phyloP scores from a whole-genome alignment of 2,888 invertebrate genomes.

The Notocelia uddmanniana region DNA sequence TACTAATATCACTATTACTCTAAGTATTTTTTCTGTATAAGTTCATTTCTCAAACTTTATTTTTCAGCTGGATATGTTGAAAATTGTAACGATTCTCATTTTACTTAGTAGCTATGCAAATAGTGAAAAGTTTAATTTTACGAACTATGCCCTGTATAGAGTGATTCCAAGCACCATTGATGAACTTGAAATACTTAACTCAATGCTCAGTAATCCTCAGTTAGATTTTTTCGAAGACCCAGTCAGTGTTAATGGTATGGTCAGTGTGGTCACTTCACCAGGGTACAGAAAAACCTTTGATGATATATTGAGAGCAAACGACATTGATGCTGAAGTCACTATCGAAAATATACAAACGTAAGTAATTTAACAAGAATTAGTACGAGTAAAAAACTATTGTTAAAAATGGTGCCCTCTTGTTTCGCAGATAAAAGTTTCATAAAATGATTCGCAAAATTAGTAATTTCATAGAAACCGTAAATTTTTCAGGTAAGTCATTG shows the following conservation, averaged over 20 bases:
- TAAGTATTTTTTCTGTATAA: no score
- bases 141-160: conserved; percentile 72
- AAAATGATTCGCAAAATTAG: no score
- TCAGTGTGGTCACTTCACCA: conserved; percentile 66
- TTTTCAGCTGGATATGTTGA: conserved; percentile 20
- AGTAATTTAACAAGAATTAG: neutral
- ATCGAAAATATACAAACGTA: conserved; percentile 56
- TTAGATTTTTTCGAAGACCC: conserved; percentile 47
- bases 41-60: neutral
- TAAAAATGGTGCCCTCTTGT: no score
- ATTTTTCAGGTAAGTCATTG: no score
- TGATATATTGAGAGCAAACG: conserved; percentile 52
- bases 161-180: conserved; percentile 61
- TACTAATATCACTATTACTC: no score
- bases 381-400: no score
- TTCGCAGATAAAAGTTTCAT: no score
- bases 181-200: conserved; percentile 58
- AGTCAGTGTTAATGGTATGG: conserved; percentile 43
- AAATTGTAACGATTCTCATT: conserved; percentile 3
- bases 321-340: conserved; percentile 54
- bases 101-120: conserved; percentile 28
- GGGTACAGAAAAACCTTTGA: conserved; percentile 57
- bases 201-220: conserved; percentile 50
- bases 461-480: no score
- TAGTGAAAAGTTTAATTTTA: conserved; percentile 50